Base-by-base conservation (phyloP, 2,888 invertebrate genomes). In the Lordiphosa fenestrarum region DNA sequence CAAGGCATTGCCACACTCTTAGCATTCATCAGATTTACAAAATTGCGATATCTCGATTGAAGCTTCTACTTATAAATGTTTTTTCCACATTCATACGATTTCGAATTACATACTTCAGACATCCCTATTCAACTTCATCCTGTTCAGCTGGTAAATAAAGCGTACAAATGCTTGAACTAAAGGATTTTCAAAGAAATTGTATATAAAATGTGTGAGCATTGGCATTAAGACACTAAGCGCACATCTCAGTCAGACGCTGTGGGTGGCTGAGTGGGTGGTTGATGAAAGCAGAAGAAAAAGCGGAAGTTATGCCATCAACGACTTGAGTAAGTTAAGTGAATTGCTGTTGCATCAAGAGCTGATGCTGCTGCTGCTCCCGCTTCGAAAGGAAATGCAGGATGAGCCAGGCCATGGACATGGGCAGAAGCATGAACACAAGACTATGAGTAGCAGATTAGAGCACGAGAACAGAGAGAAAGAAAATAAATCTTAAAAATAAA, bases 301-400 rank as follows among this genome's bases (percentile, higher is more conserved):
- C 66, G 77, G 77, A 82, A 82, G 77, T 74, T 82, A 82, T 77
- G 77, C 82, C 80, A 82, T 76, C 77, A 84, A 84, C 82, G 84
- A 77, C 77, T 77, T 74, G 84, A 82, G 84, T 77, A 74, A 84
- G 78, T 84, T 77, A 84, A 82, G 77, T 77, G 84, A 77, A 84
- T 82, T 77, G 77, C 82, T 66, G 78, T 61, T 74, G 77, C 66
- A 41, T 12, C 10, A 19, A 42, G 53, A 38, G 70, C 53, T 63
- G 66, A 61, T 55, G 40, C 53, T 49, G 73, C 56, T 65, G 70
- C 53, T 63, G 66, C 63, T 55, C 39, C 53, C 47, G 73, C 56
- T 65, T 15, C 30, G 30, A 66, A 69, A 65, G 72, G 62, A 77
- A 81, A 80, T 65, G 70, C 75, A 36, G 44, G 59, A 53, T 48